Percentiles rank a stretch among this genome's conserved stretches.
Conservation (phyloP, 2,888 invertebrate genomes). For the Petrolisthes cinctipes region DNA sequence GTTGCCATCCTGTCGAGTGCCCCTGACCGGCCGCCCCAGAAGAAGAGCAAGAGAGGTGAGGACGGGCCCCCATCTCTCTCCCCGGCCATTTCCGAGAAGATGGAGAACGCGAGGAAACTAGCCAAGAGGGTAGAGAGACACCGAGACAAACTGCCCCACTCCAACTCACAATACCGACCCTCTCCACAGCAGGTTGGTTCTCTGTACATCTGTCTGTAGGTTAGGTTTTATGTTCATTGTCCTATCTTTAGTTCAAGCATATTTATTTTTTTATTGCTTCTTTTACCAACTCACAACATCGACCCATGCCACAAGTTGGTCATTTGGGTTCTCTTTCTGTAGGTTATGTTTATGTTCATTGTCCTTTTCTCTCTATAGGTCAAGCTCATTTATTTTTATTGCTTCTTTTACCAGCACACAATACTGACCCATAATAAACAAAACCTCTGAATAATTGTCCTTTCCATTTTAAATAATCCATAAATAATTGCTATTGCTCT, state of each 20-base stretch:
- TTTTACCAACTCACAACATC: not conserved
- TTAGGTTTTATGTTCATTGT: not conserved
- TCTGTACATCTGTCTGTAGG: not conserved
- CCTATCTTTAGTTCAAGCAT: not conserved
- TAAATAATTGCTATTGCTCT: too few species aligned
- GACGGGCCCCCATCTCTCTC: slow-evolving; percentile 26
- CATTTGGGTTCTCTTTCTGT: not conserved
- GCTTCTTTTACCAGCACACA: not conserved
- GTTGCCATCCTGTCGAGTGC: slow-evolving; percentile 90
- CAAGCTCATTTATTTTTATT: not conserved
- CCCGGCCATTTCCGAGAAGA: slow-evolving; percentile 38
- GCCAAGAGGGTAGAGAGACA: slow-evolving; percentile 46
- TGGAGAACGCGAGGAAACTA: slow-evolving; percentile 41
- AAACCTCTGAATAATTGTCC: too few species aligned
- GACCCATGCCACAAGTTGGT: not conserved
- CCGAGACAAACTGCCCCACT: slow-evolving; percentile 28
- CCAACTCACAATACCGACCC: slow-evolving; percentile 6
- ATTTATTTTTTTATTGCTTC: not conserved
- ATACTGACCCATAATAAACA: not conserved
- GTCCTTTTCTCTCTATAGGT: not conserved
- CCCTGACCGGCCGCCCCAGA: slow-evolving; percentile 72
- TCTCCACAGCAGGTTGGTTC: slow-evolving; percentile 47
- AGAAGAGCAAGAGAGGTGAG: slow-evolving; percentile 45
- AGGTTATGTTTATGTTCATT: not conserved
- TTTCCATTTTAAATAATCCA: too few species aligned